Base-by-base conservation (phyloP, 2,888 invertebrate species). In the Bombyx huttoni region DNA sequence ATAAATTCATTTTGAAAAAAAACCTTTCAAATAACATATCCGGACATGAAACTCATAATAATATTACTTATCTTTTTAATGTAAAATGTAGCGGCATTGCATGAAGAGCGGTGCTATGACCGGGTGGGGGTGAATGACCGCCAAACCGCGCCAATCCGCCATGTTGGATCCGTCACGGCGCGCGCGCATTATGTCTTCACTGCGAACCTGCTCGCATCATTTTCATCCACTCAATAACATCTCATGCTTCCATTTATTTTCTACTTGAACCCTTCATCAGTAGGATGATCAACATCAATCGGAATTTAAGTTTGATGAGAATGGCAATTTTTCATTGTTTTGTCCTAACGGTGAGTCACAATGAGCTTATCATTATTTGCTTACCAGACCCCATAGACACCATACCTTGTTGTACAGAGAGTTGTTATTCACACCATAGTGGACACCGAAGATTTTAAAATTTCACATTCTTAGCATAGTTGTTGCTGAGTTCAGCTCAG, bases 111-210 rank as follows among this genome's bases (percentile, higher is more conserved):
- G 70, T 74, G 68, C 71, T 75, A 68, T 68, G 68, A 65, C 70
- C 71, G 78, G 75, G 77, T 74, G 75, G 74, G 66, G 84, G 85
- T 88, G 71, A 83, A 77, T 59, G 86, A 85, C 86, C 87, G 73
- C 83, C 86, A 82, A 86, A 86, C 81, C 78, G 77, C 83, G 82
- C 77, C 74, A 79, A 78, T 69, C 78, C 79, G 75, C 87, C 86
- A 86, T 85, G 69, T 85, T 84, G 79, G 74, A 78, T 78, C 77
- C 85, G 87, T 87, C 85, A 87, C 81, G 87, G 78, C 73, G 69
- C 72, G 73, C 81, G 84, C 78, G 76, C 83, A 75, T 78, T 76
- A 75, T 77, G 72, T 79, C 79, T 84, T 81, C 65, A 63, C 68
- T 65, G 65, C 70, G 59, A 71, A 68, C 62, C 64, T 64, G 68